Percentiles rank a stretch among this genome's conserved stretches.
phyloP scores from a whole-genome alignment of 1,140 invertebrate species.

The Cydia amplana region DNA sequence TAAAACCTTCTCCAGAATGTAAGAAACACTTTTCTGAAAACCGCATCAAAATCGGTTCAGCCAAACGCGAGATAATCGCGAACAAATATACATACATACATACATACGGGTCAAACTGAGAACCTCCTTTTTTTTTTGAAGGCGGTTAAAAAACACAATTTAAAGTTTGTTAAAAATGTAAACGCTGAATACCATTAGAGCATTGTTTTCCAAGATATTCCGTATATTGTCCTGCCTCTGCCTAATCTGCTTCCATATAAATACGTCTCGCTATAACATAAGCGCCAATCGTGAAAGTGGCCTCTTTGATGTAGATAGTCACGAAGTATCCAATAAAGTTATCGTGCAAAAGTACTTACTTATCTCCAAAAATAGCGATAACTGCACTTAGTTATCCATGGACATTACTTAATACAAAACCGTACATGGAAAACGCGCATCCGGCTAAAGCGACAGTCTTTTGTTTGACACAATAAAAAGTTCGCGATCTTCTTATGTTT shows the following conservation, averaged over 20 bases:
- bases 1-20: too few relatives aligned
- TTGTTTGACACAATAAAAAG: neutral
- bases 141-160: too few relatives aligned
- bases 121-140: too few relatives aligned
- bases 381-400: too few relatives aligned
- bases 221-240: neutral
- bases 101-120: too few relatives aligned
- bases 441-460: neutral
- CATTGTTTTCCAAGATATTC: too few relatives aligned
- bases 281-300: neutral
- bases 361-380: constrained; percentile 5
- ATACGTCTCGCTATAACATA: neutral
- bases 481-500: neutral
- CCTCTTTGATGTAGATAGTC: neutral
- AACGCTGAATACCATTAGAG: too few relatives aligned
- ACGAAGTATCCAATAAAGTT: neutral
- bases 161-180: too few relatives aligned
- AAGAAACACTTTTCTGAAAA: too few relatives aligned
- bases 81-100: too few relatives aligned
- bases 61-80: too few relatives aligned
- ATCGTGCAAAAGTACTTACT: neutral
- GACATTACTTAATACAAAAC: neutral
- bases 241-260: neutral
- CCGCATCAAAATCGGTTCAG: too few relatives aligned
- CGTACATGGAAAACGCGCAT: neutral